Base-by-base conservation (phyloP, 2,888 invertebrate genomes). In the Parelbella ahira region DNA sequence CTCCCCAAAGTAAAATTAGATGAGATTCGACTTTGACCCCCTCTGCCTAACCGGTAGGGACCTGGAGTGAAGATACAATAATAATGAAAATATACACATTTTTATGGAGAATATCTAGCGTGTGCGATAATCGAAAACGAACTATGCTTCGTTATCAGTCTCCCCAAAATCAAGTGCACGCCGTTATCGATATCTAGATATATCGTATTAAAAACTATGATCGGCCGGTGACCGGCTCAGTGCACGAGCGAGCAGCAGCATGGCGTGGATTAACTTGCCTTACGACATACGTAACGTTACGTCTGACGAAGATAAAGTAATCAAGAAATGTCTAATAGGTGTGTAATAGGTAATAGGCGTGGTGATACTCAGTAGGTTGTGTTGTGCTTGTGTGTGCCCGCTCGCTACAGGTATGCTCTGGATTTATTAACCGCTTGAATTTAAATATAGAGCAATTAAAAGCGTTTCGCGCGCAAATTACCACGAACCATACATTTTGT, bases 251-350 rank as follows among this genome's bases (percentile, higher is more conserved):
- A 68, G 71, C 10, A 20, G 19, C 21, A 21, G 19, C 9, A 83
- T 86, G 84, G 64, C 79, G 30, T 68, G 67, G 65, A 48, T 66
- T 29, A 67, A 79, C 2, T 54, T 80, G 20, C 84, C 84, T 0
- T 82, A 75, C 34, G 71, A 79, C 27, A 76, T 86, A 6, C 65
- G 55, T 3, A 57, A 70, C 21, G 79, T 83, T 13, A 63, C 70
- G 0, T 44, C 68, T 0, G 84, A 84, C 6, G 86, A 87, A 38
- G 77, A 80, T 4, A 83, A 77, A 46, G 33, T 75, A 1, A 76
- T 84, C 18, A 75, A 71, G 48, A 86, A 80, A 66, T 84, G 83
- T 38, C 43, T 84, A 0, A 44, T 72, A 60, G 86, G 86, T 86
- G 63, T n/a, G n/a, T n/a, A n/a, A n/a, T n/a, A n/a, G n/a, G n/a